phyloP scores from a whole-genome alignment of 2,888 invertebrate species.

The Steinernema carpocapsae region DNA sequence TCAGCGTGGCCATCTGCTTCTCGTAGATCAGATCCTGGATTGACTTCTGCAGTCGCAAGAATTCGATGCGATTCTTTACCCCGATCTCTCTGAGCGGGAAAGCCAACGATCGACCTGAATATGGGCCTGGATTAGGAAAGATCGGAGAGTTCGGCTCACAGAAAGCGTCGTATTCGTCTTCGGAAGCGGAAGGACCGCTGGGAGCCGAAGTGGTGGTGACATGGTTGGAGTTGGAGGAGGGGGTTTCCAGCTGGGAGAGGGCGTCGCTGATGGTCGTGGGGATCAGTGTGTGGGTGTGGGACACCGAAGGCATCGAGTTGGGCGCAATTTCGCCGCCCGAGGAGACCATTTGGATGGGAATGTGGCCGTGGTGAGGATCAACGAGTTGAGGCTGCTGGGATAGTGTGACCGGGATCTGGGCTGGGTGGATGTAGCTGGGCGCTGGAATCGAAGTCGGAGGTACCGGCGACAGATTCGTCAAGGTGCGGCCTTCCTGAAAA shows the following conservation, averaged over 20 bases:
- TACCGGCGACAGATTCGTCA: neutral
- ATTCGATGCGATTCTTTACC: conserved; percentile 6
- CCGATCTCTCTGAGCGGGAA: conserved; percentile 27
- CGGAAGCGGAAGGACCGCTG: neutral
- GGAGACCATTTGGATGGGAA: conserved; percentile 23
- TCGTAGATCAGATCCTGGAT: conserved; percentile 12
- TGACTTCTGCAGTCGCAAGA: conserved; percentile 17
- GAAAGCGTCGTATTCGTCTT: conserved; percentile 31
- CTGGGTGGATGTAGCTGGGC: conserved; percentile 4
- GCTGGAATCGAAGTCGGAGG: conserved; percentile 4
- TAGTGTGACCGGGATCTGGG: conserved; percentile 9
- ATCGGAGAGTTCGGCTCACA: neutral
- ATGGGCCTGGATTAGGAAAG: neutral
- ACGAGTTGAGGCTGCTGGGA: neutral
- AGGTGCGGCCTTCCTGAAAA: neutral
- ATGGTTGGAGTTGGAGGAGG: neutral
- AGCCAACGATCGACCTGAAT: conserved; percentile 21
- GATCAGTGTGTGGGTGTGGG: conserved; percentile 1
- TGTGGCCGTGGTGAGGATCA: conserved; percentile 10
- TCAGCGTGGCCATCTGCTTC: conserved; percentile 23
- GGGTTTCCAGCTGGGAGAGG: neutral
- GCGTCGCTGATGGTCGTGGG: neutral
- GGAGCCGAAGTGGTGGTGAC: too few species aligned
- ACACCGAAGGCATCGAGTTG: conserved; percentile 2
- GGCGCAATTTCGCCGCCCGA: neutral